phyloP scores from a whole-genome alignment of 2,797 vertebrate genomes.

The Sitta carolinensis region DNA sequence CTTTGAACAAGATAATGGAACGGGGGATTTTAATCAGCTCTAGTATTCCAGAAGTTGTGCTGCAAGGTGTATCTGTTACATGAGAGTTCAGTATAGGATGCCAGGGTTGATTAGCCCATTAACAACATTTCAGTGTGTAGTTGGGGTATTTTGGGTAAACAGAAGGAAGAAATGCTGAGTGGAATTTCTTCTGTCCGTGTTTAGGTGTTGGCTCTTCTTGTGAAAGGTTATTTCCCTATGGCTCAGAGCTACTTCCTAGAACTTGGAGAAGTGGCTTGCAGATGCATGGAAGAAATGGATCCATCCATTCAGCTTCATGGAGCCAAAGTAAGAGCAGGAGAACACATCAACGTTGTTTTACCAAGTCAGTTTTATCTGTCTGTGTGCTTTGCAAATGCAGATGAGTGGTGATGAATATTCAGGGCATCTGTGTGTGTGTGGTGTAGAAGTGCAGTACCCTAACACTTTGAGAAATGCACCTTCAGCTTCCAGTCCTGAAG shows the following conservation, averaged over 20 bases:
- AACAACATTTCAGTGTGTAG: background rate
- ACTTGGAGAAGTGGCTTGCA: slow-evolving; percentile 87
- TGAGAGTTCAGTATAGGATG: background rate
- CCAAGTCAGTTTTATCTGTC: background rate
- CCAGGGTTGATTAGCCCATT: background rate
- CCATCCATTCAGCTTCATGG: slow-evolving; percentile 92
- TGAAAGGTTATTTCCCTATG: slow-evolving; percentile 90
- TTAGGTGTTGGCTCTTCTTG: slow-evolving; percentile 90
- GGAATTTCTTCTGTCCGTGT: background rate
- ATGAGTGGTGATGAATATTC: background rate
- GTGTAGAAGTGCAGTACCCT: background rate
- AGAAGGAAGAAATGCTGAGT: background rate
- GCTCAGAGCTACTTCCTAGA: slow-evolving; percentile 84
- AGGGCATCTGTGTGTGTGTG: background rate
- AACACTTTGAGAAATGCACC: background rate
- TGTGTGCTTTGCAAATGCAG: background rate
- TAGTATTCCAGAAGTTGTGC: background rate
- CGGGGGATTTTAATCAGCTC: background rate
- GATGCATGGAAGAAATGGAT: slow-evolving; percentile 88
- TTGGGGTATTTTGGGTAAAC: background rate
- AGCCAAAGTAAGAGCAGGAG: slow-evolving; percentile 83
- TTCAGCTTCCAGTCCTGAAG: background rate
- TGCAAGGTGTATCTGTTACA: background rate
- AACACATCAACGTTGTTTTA: rapidly evolving
- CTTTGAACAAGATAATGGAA: background rate